A percentile compares a stretch with the other conserved stretches of the same genome.
These are phyloP conservation scores for Hassar affinis DNA, from an alignment of 2,113 vertebrate genomes.

Conservation along the genomic window DNA sequence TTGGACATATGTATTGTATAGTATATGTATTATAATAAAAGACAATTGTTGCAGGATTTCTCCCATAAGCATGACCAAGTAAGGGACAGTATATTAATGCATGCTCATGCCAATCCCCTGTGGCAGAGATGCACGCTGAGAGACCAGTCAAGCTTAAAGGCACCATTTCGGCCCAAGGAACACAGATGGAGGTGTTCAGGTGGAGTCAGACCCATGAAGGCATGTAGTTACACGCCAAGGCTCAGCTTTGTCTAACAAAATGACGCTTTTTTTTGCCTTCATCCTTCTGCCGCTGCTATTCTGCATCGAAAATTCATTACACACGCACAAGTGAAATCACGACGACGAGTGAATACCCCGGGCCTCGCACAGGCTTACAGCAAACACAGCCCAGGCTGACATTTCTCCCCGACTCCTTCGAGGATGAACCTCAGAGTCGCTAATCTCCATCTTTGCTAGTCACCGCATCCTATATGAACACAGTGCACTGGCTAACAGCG, in stretches of 20 bases:
- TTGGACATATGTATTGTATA: too few relatives aligned
- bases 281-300: not conserved
- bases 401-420: not conserved
- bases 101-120: not conserved
- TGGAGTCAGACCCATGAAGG: not conserved
- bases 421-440: conserved; percentile 17
- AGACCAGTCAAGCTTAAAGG: not conserved
- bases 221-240: not conserved
- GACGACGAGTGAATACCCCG: not conserved
- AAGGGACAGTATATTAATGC: not conserved
- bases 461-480: conserved; percentile 38
- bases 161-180: not conserved
- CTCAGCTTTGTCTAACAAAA: not conserved
- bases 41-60: not conserved
- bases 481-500: conserved; percentile 33
- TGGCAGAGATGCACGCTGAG: not conserved
- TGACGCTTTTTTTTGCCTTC: not conserved
- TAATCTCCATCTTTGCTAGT: conserved; percentile 42
- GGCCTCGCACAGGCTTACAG: not conserved
- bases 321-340: not conserved
- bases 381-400: not conserved
- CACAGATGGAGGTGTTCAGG: not conserved
- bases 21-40: not conserved
- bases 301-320: conserved; percentile 7
- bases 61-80: not conserved